phyloP scores from a whole-genome alignment of 1,140 invertebrate genomes.

The Maconellicoccus hirsutus region DNA sequence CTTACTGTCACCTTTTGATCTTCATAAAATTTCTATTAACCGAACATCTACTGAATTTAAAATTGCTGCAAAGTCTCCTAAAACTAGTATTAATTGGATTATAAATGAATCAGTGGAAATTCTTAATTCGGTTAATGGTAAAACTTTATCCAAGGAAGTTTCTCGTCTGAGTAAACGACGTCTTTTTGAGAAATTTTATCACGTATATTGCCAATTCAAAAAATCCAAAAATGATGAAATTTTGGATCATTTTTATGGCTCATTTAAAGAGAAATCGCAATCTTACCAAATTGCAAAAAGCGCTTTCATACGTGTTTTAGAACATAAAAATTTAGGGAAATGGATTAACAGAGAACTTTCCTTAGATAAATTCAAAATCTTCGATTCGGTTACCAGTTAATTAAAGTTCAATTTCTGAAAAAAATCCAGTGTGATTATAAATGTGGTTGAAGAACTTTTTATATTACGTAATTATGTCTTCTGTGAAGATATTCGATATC shows the following conservation, averaged over 20 bases:
- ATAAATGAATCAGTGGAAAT: neutral
- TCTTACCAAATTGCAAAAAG: neutral
- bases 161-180: neutral
- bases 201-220: neutral
- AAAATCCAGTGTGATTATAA: neutral
- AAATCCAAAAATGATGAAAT: neutral
- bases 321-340: neutral
- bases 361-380: neutral
- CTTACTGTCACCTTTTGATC: neutral
- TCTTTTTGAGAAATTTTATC: neutral
- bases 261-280: neutral
- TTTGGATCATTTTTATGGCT: neutral
- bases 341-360: neutral
- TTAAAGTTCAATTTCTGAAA: neutral
- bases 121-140: neutral
- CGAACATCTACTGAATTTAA: neutral
- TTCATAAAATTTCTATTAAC: neutral
- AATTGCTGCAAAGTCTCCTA: neutral
- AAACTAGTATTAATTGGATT: slow-evolving; percentile 13
- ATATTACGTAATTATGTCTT: neutral
- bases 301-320: neutral
- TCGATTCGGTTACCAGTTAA: neutral
- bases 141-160: neutral
- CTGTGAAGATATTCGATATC: neutral
- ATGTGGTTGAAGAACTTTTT: neutral